Evolutionary conservation across 2,797 vertebrate genomes (phyloP).

Genomic region (Anas georgica): DNA sequence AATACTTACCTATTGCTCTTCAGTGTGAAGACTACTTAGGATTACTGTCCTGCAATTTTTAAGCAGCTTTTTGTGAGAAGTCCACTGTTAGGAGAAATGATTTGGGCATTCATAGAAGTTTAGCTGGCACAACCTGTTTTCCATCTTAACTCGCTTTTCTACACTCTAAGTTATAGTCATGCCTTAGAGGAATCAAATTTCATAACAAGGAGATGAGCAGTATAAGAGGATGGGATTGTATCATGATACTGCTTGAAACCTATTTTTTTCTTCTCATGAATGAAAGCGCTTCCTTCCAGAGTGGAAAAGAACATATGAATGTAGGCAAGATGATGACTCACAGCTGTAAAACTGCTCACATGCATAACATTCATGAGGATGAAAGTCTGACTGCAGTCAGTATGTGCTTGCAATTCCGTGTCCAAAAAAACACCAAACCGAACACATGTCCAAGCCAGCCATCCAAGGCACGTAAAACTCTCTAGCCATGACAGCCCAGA

Average conservation of each 20-base stretch:
- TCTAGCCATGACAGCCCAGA: neutral
- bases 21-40: neutral
- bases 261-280: slow-evolving; percentile 42
- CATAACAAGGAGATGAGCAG: neutral
- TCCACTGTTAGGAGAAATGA: neutral
- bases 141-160: neutral
- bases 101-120: neutral
- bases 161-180: neutral
- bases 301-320: slow-evolving; percentile 39
- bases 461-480: neutral
- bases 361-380: neutral
- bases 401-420: neutral
- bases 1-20: neutral
- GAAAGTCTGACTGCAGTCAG: neutral
- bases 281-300: neutral
- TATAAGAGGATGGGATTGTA: neutral
- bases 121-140: neutral
- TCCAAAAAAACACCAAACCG: no score
- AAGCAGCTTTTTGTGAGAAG: neutral
- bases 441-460: neutral
- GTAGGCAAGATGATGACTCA: slow-evolving; percentile 65
- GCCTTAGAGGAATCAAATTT: slow-evolving; percentile 24
- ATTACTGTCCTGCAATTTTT: neutral
- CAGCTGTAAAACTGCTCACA: slow-evolving; percentile 31
- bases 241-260: slow-evolving; percentile 24